Evolutionary conservation across 2,113 vertebrate genomes (phyloP).

Genomic region (Calidris pugnax): DNA sequence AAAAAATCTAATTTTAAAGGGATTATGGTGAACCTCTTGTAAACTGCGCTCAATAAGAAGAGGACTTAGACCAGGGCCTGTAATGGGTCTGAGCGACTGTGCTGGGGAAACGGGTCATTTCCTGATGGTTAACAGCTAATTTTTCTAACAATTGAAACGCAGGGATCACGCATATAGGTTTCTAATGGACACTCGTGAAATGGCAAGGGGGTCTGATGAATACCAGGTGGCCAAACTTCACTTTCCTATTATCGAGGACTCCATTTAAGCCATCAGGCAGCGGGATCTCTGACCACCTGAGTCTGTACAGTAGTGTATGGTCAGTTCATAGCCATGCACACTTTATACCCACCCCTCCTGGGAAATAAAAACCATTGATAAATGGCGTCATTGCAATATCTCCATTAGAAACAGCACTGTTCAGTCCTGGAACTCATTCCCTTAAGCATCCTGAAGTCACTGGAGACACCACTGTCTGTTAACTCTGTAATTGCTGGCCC

Average conservation of each 20-base stretch:
- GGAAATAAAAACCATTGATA: constrained; percentile 1
- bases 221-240: constrained; percentile 63
- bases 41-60: constrained; percentile 75
- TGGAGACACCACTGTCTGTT: not conserved
- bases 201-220: constrained; percentile 49
- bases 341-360: not conserved
- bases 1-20: constrained; percentile 79
- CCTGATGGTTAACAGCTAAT: constrained; percentile 71
- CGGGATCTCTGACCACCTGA: not conserved
- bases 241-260: not conserved
- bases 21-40: constrained; percentile 76
- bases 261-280: constrained; percentile 26
- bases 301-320: not conserved
- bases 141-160: constrained; percentile 3
- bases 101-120: constrained; percentile 73
- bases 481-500: not conserved
- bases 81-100: constrained; percentile 64
- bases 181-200: constrained; percentile 40
- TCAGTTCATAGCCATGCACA: not conserved
- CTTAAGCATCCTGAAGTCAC: not conserved
- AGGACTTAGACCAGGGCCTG: constrained; percentile 68
- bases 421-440: not conserved
- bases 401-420: not conserved
- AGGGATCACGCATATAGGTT: not conserved
- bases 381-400: not conserved